Base-by-base conservation (phyloP, 2,888 invertebrate genomes). In the Eutolmus rufibarbis region DNA sequence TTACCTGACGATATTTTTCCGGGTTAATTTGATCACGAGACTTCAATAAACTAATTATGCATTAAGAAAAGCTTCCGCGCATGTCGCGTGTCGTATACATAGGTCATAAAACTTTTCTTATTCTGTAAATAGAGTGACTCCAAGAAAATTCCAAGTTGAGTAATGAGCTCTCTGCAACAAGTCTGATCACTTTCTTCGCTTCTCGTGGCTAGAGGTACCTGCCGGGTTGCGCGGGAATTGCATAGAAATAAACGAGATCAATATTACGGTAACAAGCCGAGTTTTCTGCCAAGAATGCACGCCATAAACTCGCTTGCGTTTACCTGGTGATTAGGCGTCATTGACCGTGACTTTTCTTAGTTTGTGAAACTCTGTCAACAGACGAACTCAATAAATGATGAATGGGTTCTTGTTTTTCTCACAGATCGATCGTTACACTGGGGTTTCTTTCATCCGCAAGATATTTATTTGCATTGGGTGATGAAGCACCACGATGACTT, bases 311-410 rank as follows among this genome's bases (percentile, higher is more conserved):
- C 9, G 8, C 46, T 51, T 46, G 40, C 16, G 81, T 57, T 81
- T 16, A 31, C 23, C 12, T 81, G 56, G 56, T 19, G 51, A 81
- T 81, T 81, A 31, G 56, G 23, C 84, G 74, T 84, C 84, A 84
- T 84, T 84, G 84, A 66, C 84, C 84, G 40, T 84, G 84, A 84
- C 66, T 84, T 66, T 40, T 66, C 37, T n/a, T 37, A 40, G 56
- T 34, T 28, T 66, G 66, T 66, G 66, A 19, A 66, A 66, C 66
- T 28, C 28, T 28, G 66, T 66, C 66, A 66, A 66, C 66, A 23
- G 5, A 34, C 16, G n/a, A 0, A n/a, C 28, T 66, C 3, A 23
- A 66, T 5, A 28, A 12, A 28, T n/a, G n/a, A 66, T 28, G 23
- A 66, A 66, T 23, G 56, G 81, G 46, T n/a, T 81, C 31, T 56